Evolutionary conservation across 2,797 vertebrate genomes (phyloP).

Genomic region (Hydrophis major): DNA sequence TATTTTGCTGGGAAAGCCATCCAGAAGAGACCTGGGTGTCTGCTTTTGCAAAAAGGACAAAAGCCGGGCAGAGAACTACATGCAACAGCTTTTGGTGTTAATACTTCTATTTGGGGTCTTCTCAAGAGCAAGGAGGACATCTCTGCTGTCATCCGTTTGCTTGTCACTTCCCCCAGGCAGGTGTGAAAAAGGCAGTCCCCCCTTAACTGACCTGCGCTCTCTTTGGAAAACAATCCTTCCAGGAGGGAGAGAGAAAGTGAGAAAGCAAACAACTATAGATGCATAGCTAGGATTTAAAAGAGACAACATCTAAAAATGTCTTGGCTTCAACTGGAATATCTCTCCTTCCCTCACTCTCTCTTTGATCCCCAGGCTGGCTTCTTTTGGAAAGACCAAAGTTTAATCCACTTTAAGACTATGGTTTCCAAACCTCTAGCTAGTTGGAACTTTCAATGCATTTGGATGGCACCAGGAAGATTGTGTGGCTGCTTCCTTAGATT

Average conservation of each 20-base stretch:
- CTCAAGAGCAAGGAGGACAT: background rate
- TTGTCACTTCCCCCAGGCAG: slow-evolving; percentile 11
- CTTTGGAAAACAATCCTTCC: background rate
- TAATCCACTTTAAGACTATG: background rate
- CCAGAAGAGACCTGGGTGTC: accelerated
- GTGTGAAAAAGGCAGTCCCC: background rate
- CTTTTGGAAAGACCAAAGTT: background rate
- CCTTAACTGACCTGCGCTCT: slow-evolving; percentile 38
- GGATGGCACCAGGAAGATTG: background rate
- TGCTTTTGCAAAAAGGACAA: background rate
- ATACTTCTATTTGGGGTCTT: background rate
- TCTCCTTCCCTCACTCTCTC: background rate
- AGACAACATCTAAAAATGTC: background rate
- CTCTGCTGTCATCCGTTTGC: slow-evolving; percentile 17
- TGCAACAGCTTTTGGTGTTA: background rate
- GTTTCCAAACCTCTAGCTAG: background rate
- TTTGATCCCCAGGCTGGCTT: background rate
- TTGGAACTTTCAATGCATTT: background rate
- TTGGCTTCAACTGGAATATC: background rate
- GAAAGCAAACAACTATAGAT: background rate
- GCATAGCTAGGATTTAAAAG: background rate
- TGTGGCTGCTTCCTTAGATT: background rate
- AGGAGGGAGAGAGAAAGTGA: background rate
- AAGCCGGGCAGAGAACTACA: background rate
- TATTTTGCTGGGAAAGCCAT: slow-evolving; percentile 16